Evolutionary conservation across 2,888 invertebrate genomes (phyloP).

Genomic region (Machimus atricapillus): DNA sequence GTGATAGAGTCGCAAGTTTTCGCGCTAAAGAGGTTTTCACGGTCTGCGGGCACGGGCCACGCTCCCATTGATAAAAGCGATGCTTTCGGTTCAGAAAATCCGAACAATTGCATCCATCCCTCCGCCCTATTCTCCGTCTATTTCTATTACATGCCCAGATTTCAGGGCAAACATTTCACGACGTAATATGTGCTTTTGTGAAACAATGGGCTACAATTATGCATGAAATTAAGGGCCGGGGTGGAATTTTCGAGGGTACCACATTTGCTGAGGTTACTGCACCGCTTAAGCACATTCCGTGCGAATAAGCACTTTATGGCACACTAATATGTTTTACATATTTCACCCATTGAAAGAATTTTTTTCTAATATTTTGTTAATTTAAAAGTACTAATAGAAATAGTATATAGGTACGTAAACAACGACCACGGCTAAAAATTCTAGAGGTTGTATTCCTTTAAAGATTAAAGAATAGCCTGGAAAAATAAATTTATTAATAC

Average conservation of each 20-base stretch:
- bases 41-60: neutral
- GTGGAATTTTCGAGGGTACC: neutral
- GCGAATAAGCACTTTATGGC: neutral
- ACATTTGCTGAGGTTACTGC: neutral
- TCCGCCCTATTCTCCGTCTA: neutral
- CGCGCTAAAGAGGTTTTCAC: neutral
- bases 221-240: neutral
- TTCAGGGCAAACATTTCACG: neutral
- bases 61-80: neutral
- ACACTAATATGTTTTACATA: neutral
- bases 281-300: neutral
- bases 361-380: neutral
- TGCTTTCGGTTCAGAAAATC: neutral
- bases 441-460: too few species aligned
- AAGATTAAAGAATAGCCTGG: too few species aligned
- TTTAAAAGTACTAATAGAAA: too few species aligned
- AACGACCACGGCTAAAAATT: too few species aligned
- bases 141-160: neutral
- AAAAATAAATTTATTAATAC: too few species aligned
- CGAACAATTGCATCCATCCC: neutral
- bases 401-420: too few species aligned
- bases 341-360: neutral
- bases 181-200: neutral
- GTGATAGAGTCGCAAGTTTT: neutral
- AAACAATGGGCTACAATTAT: neutral